A percentile compares a stretch with the other conserved stretches of the same genome.
These are phyloP conservation scores for Stegana nigrithorax DNA, from an alignment of 2,888 invertebrate genomes.

Conservation along the genomic window DNA sequence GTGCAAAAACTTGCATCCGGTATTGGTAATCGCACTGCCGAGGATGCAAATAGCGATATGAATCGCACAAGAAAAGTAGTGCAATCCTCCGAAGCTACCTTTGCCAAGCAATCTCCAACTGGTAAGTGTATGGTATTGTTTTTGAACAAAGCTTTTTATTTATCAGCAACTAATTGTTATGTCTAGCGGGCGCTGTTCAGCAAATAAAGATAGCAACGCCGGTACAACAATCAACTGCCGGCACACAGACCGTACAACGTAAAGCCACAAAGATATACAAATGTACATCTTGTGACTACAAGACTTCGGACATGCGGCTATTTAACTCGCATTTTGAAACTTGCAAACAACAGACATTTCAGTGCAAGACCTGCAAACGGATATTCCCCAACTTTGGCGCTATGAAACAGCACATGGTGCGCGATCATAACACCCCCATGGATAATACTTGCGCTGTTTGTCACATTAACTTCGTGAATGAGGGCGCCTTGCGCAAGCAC, in stretches of 20 bases:
- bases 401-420: constrained; percentile 67
- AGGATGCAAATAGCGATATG: constrained; percentile 46
- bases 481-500: constrained; percentile 66
- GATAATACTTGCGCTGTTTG: constrained; percentile 66
- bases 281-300: constrained; percentile 68
- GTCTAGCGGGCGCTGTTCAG: constrained; percentile 52
- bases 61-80: constrained; percentile 51
- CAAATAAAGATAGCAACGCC: constrained; percentile 53
- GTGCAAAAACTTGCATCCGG: constrained; percentile 65
- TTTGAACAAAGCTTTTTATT: not conserved
- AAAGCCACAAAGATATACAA: constrained; percentile 68
- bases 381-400: constrained; percentile 65
- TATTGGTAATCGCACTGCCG: constrained; percentile 46
- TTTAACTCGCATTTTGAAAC: constrained; percentile 68
- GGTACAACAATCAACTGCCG: constrained; percentile 38
- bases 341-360: constrained; percentile 68
- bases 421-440: constrained; percentile 67
- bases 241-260: constrained; percentile 58
- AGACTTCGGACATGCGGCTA: constrained; percentile 67
- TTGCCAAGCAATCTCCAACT: constrained; percentile 54
- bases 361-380: constrained; percentile 68
- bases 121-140: constrained; percentile 40
- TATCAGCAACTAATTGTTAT: too few species aligned
- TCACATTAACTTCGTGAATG: constrained; percentile 66
- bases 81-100: constrained; percentile 35